These are phyloP conservation scores for Sarcophaga rosellei DNA, from an alignment of 2,888 invertebrate species.

Conservation along the genomic window DNA sequence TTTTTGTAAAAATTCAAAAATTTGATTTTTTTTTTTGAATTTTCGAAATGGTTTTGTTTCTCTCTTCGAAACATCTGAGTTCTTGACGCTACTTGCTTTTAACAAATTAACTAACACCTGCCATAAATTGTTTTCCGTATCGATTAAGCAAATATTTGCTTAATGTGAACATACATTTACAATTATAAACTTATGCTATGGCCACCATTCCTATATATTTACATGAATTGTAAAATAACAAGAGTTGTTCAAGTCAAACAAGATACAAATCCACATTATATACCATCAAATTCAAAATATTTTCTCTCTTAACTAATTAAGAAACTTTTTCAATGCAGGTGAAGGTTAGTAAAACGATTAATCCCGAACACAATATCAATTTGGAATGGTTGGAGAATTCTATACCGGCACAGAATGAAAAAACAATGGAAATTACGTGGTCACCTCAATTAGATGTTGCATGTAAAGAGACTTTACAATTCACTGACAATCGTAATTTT, in stretches of 20 bases:
- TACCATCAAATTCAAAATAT: not conserved
- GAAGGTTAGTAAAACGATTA: slow-evolving; percentile 82
- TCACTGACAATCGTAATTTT: slow-evolving; percentile 85
- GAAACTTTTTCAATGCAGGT: slow-evolving; percentile 78
- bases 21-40: too few species aligned
- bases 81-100: too few species aligned
- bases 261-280: not conserved
- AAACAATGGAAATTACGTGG: slow-evolving; percentile 85
- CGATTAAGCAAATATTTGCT: too few species aligned
- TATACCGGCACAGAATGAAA: slow-evolving; percentile 83
- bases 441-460: slow-evolving; percentile 84
- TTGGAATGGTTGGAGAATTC: slow-evolving; percentile 83
- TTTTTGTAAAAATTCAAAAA: too few species aligned
- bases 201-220: too few species aligned
- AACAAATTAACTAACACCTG: too few species aligned
- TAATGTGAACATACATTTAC: too few species aligned
- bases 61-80: too few species aligned
- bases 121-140: too few species aligned
- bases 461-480: slow-evolving; percentile 85
- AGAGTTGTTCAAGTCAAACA: not conserved
- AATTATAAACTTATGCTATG: too few species aligned
- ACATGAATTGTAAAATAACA: too few species aligned
- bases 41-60: too few species aligned
- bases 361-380: slow-evolving; percentile 83
- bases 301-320: not conserved